Evolutionary conservation across 2,888 invertebrate species (phyloP), one percentile per base, ranked within the genome.

Genomic region (Aelia acuminata): DNA sequence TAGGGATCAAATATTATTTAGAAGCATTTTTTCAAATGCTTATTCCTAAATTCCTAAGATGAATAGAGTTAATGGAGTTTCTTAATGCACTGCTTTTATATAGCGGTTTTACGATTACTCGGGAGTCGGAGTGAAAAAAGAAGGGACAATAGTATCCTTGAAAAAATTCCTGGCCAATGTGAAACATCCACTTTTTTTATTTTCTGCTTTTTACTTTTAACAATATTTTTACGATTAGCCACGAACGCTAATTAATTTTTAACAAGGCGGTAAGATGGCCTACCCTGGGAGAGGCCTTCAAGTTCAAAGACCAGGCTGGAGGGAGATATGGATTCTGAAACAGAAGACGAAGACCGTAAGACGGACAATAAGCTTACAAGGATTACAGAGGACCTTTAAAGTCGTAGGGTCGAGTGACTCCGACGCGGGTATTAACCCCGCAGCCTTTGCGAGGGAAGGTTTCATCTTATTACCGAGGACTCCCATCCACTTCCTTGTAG

Each of bases 351-450:
- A n/a, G 43, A 80, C 80, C 22, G 43, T 3, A 18, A 80, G 39
- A 43, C 13, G 39, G 43, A 47, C 80, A 80, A 47, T 80, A 80
- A 47, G 80, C 80, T 47, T n/a, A 47, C 43, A 80, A 80, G 80
- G 80, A 80, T 80, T 80, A 80, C n/a, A 80, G 43, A 43, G 43
- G 39, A 47, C 43, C n/a, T 47, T 80, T 47, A 35, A 70, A 35
- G 57, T 15, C 18, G 7, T 20, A 35, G 63, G 63, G 63, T 70
- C 63, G 63, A 70, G 63, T 80, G 43, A 80, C 80, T 80, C 8
- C 43, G 80, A 4, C 43, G 43, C 80, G 39, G 80, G 80, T 47
- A 80, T 80, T 80, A 80, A 80, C 80, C 43, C 43, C 15, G 4
- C 10, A 8, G n/a, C n/a, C n/a, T n/a, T n/a, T n/a, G n/a, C n/a